Evolutionary conservation across 37 sponge, comb jelly and placozoan genomes (phyloP), one percentile per base, ranked within the genome.

Genomic region (Spongilla lacustris): DNA sequence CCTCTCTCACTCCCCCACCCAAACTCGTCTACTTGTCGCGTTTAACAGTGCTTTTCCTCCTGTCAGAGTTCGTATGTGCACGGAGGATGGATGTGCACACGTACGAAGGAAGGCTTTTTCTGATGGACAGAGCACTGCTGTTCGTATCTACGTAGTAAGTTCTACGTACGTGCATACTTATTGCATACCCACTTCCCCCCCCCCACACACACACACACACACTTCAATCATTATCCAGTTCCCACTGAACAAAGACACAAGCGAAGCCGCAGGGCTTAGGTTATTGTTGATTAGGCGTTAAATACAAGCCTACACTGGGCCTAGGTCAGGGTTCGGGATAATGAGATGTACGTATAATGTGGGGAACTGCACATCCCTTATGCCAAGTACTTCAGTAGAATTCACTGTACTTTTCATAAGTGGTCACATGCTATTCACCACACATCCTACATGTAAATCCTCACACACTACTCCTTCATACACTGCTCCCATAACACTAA

Each of bases 101-200:
- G n/a, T 84, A 85, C 34, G 90, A 84, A 50, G 90, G 90, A 31
- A 35, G 90, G 36, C 85, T 89, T 32, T 84, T 89, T 38, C 46
- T 89, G 50, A 89, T 68, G 28, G 74, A 89, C 68, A 89, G 77
- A 27, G 85, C 85, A 6, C 69, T 89, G 5, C 38, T 89, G 30
- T 89, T 89, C 80, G 90, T 89, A 4, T 89, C 90, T 36, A 85
- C 90, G 0, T 80, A 75, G 90, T 89, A 67, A 58, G 80, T n/a
- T 2, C 12, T 26, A 8, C 36, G 31, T 24, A 28, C 77, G 26
- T 29, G 27, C 77, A 33, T 76, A 19, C 19, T 12, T 2, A 9
- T 35, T 5, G 2, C 37, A 76, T 34, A 2, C 19, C 36, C 27
- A 29, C 14, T 34, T 2, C 14, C 17, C 27, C 36, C 23, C n/a